Base-by-base conservation (phyloP, 2,888 invertebrate genomes). In the Tenthredo scrophulariae region DNA sequence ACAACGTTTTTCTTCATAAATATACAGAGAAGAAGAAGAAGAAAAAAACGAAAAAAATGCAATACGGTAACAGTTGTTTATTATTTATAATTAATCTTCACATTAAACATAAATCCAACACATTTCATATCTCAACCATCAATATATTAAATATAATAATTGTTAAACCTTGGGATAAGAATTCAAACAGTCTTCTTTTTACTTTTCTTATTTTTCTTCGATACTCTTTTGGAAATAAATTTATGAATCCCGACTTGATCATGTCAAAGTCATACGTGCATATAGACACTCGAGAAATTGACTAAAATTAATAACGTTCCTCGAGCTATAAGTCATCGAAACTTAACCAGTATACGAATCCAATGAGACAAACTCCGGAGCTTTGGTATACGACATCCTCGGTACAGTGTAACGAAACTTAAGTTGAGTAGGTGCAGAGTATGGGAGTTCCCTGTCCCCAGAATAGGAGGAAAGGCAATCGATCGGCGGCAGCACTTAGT, bases 401-500 rank as follows among this genome's bases (percentile, higher is more conserved):
- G 46, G 18, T 54, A 54, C 18, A 26, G 10, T 26, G 13, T 62
- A 26, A 26, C 62, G 26, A 62, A 62, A 62, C 10, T 22, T 62
- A 62, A 26, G 26, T 62, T 26, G 3, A 9, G 26, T 62, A 62
- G 62, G 10, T 26, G 62, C 15, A 46, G 46, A 26, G 26, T 26
- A 62, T 26, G 26, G 26, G 26, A 13, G 13, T 26, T 62, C 62
- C 26, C 22, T 26, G 26, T 62, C 62, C 10, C 62, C 26, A 62
- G 62, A 26, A 62, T 62, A 9, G 62, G 13, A 10, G 62, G n/a
- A 10, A n/a, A 62, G 62, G 62, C 22, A 26, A 62, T 62, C 62
- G 62, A 62, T 62, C 62, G 62, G 62, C 4, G 26, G 62, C 26
- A 62, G 62, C 62, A 62, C 62, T 62, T 62, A 62, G 62, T 62